Conservation (phyloP, 2,797 vertebrate genomes). For the Clarias platycephalus region DNA sequence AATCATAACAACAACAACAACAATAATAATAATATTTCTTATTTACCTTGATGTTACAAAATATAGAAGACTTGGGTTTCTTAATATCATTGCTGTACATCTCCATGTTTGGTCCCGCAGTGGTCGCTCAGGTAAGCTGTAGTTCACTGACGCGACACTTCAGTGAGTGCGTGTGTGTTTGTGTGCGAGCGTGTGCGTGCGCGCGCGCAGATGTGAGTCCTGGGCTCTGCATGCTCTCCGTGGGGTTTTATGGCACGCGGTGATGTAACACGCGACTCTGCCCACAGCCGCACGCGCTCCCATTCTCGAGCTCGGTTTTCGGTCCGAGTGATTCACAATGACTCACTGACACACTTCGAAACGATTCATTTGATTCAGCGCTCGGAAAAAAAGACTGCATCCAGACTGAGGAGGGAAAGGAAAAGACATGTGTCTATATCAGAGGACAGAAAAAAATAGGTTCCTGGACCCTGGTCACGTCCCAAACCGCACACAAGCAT, state of each 20-base stretch:
- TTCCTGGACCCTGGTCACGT: not conserved
- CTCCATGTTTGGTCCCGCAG: slow-evolving; percentile 61
- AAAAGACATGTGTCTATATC: not conserved
- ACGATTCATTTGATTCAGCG: slow-evolving; percentile 3
- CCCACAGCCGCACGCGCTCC: slow-evolving; percentile 48
- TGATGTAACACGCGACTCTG: slow-evolving; percentile 61
- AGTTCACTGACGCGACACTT: not conserved
- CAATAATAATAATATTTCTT: not conserved
- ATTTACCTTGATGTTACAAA: slow-evolving; percentile 74
- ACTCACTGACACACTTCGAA: not conserved
- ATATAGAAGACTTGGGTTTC: slow-evolving; percentile 42
- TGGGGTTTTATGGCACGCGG: slow-evolving; percentile 57
- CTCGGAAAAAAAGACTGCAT: not conserved
- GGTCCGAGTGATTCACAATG: slow-evolving; percentile 20
- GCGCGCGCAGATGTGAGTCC: not conserved
- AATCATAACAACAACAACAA: not conserved
- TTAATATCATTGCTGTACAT: slow-evolving; percentile 57
- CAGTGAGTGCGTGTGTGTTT: not conserved
- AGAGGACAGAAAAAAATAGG: not conserved
- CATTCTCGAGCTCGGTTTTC: slow-evolving; percentile 59
- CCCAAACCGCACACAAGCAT: not conserved
- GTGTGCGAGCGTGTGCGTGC: not conserved
- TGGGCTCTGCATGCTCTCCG: slow-evolving; percentile 16
- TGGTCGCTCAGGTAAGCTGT: not conserved
- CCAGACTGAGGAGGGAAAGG: not conserved